Base-by-base conservation (phyloP, 1,140 invertebrate genomes). In the Cryptotermes secundus region DNA sequence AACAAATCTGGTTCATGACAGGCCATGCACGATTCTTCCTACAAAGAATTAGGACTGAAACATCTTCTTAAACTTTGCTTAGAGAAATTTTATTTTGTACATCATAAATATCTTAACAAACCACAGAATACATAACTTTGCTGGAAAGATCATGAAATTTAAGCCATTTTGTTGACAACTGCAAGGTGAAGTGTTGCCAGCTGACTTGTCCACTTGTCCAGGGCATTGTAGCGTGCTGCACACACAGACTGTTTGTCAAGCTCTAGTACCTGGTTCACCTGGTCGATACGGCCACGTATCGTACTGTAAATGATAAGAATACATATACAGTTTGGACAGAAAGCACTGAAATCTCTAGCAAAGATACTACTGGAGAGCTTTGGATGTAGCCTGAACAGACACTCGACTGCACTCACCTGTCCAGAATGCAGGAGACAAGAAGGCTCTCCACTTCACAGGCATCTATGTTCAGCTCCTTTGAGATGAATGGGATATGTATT, bases 401-500 rank as follows among this genome's bases (percentile, higher is more conserved):
- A 49, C 45, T 19, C 53, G 26, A 10, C n/a, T n/a, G n/a, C 26
- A 72, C 92, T 92, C 90, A 96, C 95, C 95, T 97, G 91, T 99
- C 99, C 86, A 99, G 92, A 89, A 99, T 99, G 90, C 98, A 99
- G 42, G 98, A 99, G n/a, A 99, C 98, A 83, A 99, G 90, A 38
- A 99, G 91, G 90, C 96, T 98, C 91, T 99, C 98, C 38, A 99
- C 98, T 91, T 99, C 99, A 85, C 93, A 93, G 79, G 95, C 96
- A 89, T 99, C 97, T 88, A 99, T 99, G 89, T 99, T 99, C 36
- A 99, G 90, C 90, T 99, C 97, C 90, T 96, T 97, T 9, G 98
- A 99, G 88, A 99, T 99, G 88, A 99, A 99, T 24, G 97, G 97
- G 88, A 99, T 98, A 88, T 98, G 96, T 88, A 99, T 99, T 87